A percentile compares a stretch with the other conserved stretches of the same genome.
Conservation (phyloP, 2,797 vertebrate species). For the Tauraco hartlaubi region DNA sequence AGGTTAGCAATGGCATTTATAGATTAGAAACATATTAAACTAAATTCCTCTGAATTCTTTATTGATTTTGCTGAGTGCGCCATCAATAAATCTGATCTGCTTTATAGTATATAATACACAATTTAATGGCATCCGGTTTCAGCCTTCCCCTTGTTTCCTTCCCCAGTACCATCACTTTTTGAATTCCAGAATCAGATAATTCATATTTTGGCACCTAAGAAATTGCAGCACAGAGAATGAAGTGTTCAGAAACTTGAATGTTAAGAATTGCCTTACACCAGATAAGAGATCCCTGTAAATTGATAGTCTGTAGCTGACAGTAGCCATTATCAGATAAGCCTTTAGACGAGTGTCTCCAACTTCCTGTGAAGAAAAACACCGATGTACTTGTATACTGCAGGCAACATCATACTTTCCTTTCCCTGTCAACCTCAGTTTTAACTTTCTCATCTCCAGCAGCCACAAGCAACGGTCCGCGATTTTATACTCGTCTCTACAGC, state of each 20-base stretch:
- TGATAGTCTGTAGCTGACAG: constrained; percentile 43
- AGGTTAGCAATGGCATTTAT: constrained; percentile 1
- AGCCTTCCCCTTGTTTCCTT: not conserved
- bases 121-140: not conserved
- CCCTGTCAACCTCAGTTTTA: constrained; percentile 25
- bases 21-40: not conserved
- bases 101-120: not conserved
- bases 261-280: constrained; percentile 20
- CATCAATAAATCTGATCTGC: not conserved
- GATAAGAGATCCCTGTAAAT: constrained; percentile 18
- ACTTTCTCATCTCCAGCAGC: constrained; percentile 34
- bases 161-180: not conserved
- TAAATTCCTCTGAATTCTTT: not conserved
- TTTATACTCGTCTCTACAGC: not conserved
- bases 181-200: constrained; percentile 4
- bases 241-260: not conserved
- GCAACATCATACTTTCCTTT: constrained; percentile 8
- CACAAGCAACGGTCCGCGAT: not conserved
- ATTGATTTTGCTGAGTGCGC: not conserved
- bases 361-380: constrained; percentile 40
- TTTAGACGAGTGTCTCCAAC: constrained; percentile 21
- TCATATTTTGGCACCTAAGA: not conserved
- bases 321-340: constrained; percentile 43
- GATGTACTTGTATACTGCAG: not conserved
- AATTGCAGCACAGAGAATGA: not conserved